Base-by-base conservation (phyloP, 2,888 invertebrate genomes). In the Callyntrura sp. region DNA sequence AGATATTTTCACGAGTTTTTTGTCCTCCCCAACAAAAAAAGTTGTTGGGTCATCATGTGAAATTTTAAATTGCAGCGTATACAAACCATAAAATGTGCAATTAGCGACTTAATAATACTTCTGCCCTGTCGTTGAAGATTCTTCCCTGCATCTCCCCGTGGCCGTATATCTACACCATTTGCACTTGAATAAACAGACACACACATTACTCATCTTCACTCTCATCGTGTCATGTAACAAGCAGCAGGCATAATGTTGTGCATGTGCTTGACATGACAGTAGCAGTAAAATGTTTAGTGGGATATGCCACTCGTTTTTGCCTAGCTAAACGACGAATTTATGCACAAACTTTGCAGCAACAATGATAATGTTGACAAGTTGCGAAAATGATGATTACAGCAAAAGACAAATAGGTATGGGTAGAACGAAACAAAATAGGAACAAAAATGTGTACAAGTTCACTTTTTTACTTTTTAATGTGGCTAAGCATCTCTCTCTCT, bases 41-140 rank as follows among this genome's bases (percentile, higher is more conserved):
- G 14, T 45, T 62, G 82, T 12, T 68, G 51, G 82, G 65, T 83
- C 68, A 81, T 6, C 43, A 28, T 83, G 28, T 60, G n/a, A 60
- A 73, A 45, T 48, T 48, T 12, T 68, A n/a, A 68, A n/a, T n/a
- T 68, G 68, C n/a, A 28, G 28, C 3, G 45, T 35, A 62, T 48
- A 48, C 45, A 65, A n/a, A 20, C 35, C 51, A 23, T 65, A 65
- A 84, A 84, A 70, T 70, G 84, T 28, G 35, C 57, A 73, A 84
- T 84, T 68, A 68, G 8, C 48, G 68, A 57, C 73, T 48, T 65
- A 45, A 48, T 35, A 60, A 60, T 60, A 17, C 0, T 62, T 14
- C 28, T 81, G 55, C 57, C 60, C 79, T 45, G 48, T 48, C n/a
- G n/a, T 51, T 51, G 25, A 20, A 25, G 12, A 20, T 25, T 12